Percentiles rank a stretch among this genome's conserved stretches.
Evolutionary conservation across 1,140 invertebrate genomes (phyloP).

Genomic region (Aleiodes sp.): DNA sequence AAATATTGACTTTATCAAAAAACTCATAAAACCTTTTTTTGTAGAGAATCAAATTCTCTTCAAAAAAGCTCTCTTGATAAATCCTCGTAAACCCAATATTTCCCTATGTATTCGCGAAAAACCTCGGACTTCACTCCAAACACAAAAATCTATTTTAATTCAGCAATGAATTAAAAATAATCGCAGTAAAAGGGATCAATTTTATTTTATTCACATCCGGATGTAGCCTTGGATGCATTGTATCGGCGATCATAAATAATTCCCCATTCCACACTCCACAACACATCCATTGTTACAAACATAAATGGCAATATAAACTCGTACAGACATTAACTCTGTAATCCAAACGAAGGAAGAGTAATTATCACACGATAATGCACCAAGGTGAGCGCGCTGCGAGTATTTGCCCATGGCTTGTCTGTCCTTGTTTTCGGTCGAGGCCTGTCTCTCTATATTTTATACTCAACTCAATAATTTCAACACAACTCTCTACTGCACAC

Average conservation of each 20-base stretch:
- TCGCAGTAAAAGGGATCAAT: not conserved
- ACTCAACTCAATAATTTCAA: too few relatives aligned
- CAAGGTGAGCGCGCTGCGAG: constrained; percentile 25
- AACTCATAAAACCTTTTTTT: too few relatives aligned
- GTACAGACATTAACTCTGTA: not conserved
- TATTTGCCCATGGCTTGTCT: not conserved
- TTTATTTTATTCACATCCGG: not conserved
- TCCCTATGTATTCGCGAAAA: too few relatives aligned
- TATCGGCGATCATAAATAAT: not conserved
- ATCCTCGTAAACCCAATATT: too few relatives aligned
- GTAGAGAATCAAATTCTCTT: too few relatives aligned
- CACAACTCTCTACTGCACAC: too few relatives aligned
- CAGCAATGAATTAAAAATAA: too few relatives aligned
- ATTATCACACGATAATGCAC: constrained; percentile 32
- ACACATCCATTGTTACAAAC: not conserved
- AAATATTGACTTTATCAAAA: too few relatives aligned
- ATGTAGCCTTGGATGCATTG: not conserved
- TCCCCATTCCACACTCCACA: not conserved
- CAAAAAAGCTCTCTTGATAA: too few relatives aligned
- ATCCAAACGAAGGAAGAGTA: constrained; percentile 24
- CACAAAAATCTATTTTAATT: too few relatives aligned
- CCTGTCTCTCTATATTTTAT: not conserved
- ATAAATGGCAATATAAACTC: not conserved
- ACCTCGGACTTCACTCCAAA: too few relatives aligned
- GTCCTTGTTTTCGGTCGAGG: not conserved